phyloP scores from a whole-genome alignment of 1,140 invertebrate species.

The Halictus rubicundus region DNA sequence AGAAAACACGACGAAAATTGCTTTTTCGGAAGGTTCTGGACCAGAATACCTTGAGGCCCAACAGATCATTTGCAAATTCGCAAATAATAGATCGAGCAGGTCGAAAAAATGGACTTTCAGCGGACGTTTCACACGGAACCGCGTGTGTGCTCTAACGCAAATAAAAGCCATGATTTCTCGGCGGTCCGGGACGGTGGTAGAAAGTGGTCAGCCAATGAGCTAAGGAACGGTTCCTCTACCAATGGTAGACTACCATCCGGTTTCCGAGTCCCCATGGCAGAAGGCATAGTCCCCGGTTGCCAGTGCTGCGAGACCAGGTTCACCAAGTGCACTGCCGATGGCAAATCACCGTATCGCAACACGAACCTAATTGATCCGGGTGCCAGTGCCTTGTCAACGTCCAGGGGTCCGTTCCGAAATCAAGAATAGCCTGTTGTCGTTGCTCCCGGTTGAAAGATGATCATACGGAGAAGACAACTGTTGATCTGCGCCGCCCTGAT shows the following conservation, averaged over 20 bases:
- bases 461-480: conserved; percentile 57
- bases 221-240: conserved; percentile 62
- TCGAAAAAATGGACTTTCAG: not conserved
- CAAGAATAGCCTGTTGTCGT: too few relatives aligned
- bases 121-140: not conserved
- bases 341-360: conserved; percentile 27
- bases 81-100: not conserved
- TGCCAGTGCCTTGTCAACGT: conserved; percentile 7
- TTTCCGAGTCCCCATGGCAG: conserved; percentile 56
- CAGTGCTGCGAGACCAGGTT: conserved; percentile 64
- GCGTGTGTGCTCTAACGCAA: conserved; percentile 26
- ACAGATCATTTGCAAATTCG: too few relatives aligned
- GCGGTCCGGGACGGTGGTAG: conserved; percentile 69
- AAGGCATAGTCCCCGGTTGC: conserved; percentile 41
- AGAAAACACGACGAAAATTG: too few relatives aligned
- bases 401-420: too few relatives aligned
- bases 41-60: too few relatives aligned
- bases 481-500: conserved; percentile 67
- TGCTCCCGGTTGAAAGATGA: conserved; percentile 48
- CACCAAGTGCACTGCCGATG: conserved; percentile 54
- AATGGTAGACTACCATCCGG: conserved; percentile 32
- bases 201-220: conserved; percentile 78
- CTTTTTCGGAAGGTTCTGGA: too few relatives aligned
- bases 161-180: conserved; percentile 73
- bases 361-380: not conserved